Percentiles rank a stretch among this genome's conserved stretches.
Conservation (phyloP, 2,797 vertebrate genomes). For the Rhinophrynus dorsalis region DNA sequence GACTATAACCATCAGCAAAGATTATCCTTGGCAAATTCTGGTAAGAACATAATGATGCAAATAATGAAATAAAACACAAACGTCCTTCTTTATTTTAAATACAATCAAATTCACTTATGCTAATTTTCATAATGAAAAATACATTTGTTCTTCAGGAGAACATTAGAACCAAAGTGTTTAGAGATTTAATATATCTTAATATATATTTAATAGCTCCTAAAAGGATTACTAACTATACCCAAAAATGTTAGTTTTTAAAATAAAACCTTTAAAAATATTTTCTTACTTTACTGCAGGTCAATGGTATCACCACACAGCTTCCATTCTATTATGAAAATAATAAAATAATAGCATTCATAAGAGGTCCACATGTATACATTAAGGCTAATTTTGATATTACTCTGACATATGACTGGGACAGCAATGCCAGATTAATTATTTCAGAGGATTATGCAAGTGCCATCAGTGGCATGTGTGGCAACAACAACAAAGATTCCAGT, state of each 20-base stretch:
- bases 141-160: no score
- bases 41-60: not conserved
- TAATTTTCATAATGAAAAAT: no score
- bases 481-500: conserved; percentile 10
- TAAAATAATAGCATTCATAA: conserved; percentile 13
- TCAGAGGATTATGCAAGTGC: conserved; percentile 12
- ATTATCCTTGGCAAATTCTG: not conserved
- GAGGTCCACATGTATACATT: conserved; percentile 30
- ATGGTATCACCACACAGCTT: conserved; percentile 33
- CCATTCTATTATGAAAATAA: conserved; percentile 19
- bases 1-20: not conserved
- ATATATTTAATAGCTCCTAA: no score
- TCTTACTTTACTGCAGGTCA: conserved; percentile 43
- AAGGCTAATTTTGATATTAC: conserved; percentile 23
- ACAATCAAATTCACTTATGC: no score
- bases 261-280: no score
- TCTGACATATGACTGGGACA: conserved; percentile 53
- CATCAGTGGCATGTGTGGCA: conserved; percentile 56
- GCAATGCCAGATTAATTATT: conserved; percentile 47
- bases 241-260: no score
- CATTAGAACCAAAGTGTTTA: no score
- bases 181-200: no score
- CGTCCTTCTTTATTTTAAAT: no score
- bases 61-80: no score
- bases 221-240: no score